Evolutionary conservation across 2,888 invertebrate species (phyloP).

Genomic region (Hemicrepidius hirtus): DNA sequence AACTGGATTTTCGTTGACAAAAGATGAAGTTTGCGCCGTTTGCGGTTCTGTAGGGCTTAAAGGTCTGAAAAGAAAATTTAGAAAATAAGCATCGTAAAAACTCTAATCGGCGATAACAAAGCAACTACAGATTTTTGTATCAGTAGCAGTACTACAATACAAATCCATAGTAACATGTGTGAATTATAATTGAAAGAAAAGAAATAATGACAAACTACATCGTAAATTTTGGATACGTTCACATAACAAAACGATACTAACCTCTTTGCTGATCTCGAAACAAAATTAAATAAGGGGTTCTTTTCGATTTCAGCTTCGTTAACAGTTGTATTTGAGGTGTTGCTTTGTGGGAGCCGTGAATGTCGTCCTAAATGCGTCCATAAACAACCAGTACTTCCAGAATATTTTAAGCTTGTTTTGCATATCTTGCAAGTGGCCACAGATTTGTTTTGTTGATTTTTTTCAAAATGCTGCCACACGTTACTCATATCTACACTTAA

Average conservation of each 20-base stretch:
- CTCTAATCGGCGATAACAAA: not conserved
- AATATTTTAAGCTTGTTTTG: conserved; percentile 1
- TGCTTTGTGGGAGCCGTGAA: not conserved
- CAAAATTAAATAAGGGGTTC: conserved; percentile 1
- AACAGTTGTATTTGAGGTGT: not conserved
- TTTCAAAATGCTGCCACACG: conserved; percentile 10
- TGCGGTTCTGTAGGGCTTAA: too few relatives aligned
- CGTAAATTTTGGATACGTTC: too few relatives aligned
- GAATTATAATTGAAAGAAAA: too few relatives aligned
- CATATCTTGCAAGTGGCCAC: not conserved
- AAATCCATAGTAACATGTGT: too few relatives aligned
- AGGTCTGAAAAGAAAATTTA: too few relatives aligned
- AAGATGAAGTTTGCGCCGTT: too few relatives aligned
- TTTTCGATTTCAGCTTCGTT: not conserved
- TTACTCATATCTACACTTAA: not conserved
- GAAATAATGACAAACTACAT: too few relatives aligned
- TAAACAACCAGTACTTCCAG: conserved; percentile 8
- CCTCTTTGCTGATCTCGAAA: not conserved
- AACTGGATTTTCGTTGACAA: not conserved
- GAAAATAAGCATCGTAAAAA: not conserved
- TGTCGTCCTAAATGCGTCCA: conserved; percentile 7
- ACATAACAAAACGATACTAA: too few relatives aligned
- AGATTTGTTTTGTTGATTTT: not conserved
- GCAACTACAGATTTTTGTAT: too few relatives aligned
- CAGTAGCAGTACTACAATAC: not conserved